These are phyloP conservation scores for Chaetorhynchus papuensis DNA, from an alignment of 2,113 vertebrate species.

Conservation along the genomic window DNA sequence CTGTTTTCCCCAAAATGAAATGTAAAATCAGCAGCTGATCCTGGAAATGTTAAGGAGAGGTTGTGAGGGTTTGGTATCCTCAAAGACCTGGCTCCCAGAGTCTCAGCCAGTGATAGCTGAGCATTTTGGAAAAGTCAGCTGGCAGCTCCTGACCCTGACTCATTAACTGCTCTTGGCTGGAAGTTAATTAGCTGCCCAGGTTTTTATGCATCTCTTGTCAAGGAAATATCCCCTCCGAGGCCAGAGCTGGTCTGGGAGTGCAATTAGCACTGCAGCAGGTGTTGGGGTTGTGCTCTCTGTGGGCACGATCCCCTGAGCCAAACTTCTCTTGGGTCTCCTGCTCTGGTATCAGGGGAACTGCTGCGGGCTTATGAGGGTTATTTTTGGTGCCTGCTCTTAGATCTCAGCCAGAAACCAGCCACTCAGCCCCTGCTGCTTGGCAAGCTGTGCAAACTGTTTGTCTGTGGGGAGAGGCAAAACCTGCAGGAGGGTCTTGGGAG, in stretches of 20 bases:
- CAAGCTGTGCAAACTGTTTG: accelerated
- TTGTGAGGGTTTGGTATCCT: background rate
- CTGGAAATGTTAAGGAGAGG: background rate
- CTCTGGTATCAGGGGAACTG: background rate
- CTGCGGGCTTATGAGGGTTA: background rate
- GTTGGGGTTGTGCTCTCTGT: accelerated
- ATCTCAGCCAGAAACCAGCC: background rate
- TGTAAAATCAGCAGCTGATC: background rate
- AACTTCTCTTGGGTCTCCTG: accelerated
- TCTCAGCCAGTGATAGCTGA: background rate
- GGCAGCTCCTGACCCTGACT: background rate
- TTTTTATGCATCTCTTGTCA: background rate
- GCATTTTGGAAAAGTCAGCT: background rate
- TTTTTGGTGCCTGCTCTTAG: constrained; percentile 1
- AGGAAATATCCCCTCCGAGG: background rate
- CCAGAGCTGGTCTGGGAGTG: background rate
- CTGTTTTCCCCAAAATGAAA: background rate
- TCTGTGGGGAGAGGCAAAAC: background rate
- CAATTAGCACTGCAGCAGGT: constrained; percentile 22
- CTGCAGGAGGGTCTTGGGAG: background rate
- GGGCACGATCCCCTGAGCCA: background rate
- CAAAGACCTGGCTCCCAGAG: background rate
- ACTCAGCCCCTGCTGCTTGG: background rate
- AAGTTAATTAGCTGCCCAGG: constrained; percentile 6
- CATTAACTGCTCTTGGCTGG: background rate